phyloP scores from a whole-genome alignment of 2,113 vertebrate genomes.

The Brachirus orientalis region DNA sequence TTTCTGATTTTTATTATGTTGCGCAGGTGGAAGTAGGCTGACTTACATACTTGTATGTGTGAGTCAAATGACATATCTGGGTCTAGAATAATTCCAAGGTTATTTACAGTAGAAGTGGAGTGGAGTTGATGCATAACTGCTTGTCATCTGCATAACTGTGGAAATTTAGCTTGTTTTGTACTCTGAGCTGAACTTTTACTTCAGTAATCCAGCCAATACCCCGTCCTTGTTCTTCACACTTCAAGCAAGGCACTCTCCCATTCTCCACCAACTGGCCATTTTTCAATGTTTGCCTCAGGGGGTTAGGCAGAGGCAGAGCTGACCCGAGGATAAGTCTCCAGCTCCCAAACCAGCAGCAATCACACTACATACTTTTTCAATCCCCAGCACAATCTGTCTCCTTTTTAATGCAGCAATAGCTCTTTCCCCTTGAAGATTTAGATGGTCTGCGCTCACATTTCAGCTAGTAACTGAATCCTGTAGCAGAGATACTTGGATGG shows the following conservation, averaged over 20 bases:
- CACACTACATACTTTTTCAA: constrained; percentile 10
- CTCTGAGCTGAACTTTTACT: constrained; percentile 4
- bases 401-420: constrained; percentile 15
- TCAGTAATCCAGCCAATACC: not conserved
- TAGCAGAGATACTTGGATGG: constrained; percentile 1
- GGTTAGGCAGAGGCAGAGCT: constrained; percentile 18
- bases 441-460: constrained; percentile 31
- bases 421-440: constrained; percentile 17
- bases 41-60: too few species aligned
- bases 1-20: too few species aligned
- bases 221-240: constrained; percentile 5
- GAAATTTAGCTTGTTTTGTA: too few species aligned
- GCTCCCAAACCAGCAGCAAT: constrained; percentile 15
- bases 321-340: constrained; percentile 12
- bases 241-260: constrained; percentile 33
- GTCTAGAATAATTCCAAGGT: too few species aligned
- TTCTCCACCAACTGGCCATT: constrained; percentile 12
- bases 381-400: constrained; percentile 12
- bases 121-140: too few species aligned
- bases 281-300: constrained; percentile 36
- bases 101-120: too few species aligned
- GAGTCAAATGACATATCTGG: too few species aligned
- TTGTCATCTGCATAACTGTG: too few species aligned
- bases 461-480: constrained; percentile 3
- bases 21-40: too few species aligned